A percentile compares a stretch with the other conserved stretches of the same genome.
Evolutionary conservation across 2,888 invertebrate genomes (phyloP).

Genomic region (Brassicogethes aeneus): DNA sequence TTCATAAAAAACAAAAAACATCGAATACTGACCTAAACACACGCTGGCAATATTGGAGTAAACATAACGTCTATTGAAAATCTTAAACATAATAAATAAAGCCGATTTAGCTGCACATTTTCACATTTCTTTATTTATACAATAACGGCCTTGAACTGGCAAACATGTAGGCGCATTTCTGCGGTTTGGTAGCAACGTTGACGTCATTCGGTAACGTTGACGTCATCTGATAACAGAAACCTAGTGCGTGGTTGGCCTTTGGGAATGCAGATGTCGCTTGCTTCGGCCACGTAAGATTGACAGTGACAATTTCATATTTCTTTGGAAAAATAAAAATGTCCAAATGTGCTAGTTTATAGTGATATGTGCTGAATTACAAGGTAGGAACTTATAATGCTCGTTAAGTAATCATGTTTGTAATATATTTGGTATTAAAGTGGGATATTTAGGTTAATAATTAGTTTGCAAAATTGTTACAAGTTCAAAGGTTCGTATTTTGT

Average conservation of each 20-base stretch:
- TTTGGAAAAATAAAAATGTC: conserved; percentile 13
- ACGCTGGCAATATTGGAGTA: neutral
- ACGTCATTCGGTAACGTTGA: neutral
- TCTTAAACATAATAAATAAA: neutral
- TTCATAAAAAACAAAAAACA: no score
- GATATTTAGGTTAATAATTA: conserved; percentile 2
- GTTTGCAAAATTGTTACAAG: conserved; percentile 5
- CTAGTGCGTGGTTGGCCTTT: no score
- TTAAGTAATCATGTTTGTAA: neutral
- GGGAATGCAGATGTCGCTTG: conserved; percentile 19
- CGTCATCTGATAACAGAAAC: no score
- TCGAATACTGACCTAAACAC: neutral
- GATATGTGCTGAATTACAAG: neutral
- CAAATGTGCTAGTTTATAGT: conserved; percentile 6
- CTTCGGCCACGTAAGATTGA: conserved; percentile 38
- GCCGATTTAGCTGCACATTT: neutral
- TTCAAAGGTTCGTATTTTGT: conserved; percentile 20
- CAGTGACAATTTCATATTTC: conserved; percentile 31
- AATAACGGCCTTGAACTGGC: conserved; percentile 1
- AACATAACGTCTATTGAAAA: neutral
- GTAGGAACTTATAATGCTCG: neutral
- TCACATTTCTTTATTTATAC: neutral
- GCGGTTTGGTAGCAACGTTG: conserved; percentile 5
- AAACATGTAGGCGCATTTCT: conserved; percentile 7
- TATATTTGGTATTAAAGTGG: neutral